Evolutionary conservation across 2,888 invertebrate species (phyloP).

Genomic region (Plagodis pulveraria): DNA sequence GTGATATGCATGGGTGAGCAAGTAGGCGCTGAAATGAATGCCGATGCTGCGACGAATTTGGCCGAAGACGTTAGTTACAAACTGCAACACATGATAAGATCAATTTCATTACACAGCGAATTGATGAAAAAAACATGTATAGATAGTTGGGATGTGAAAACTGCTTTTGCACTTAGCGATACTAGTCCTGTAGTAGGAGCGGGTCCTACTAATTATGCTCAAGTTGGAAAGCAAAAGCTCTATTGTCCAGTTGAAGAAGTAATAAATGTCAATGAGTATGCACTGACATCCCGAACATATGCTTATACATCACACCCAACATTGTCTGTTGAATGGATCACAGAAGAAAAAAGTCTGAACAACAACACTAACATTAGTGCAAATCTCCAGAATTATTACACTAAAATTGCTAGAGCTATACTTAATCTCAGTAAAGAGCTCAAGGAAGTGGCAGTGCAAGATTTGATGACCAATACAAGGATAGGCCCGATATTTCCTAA

Average conservation of each 20-base stretch:
- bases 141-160: conserved; percentile 76
- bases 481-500: conserved; percentile 86
- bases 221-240: conserved; percentile 71
- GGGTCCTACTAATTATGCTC: conserved; percentile 56
- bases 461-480: conserved; percentile 82
- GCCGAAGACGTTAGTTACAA: conserved; percentile 83
- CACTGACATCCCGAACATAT: conserved; percentile 67
- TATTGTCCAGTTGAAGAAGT: conserved; percentile 69
- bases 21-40: conserved; percentile 65
- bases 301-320: conserved; percentile 66
- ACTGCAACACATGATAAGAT: conserved; percentile 75
- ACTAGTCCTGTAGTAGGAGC: conserved; percentile 72
- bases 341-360: conserved; percentile 73
- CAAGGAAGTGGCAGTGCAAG: conserved; percentile 81
- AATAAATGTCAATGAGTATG: conserved; percentile 67
- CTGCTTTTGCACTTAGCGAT: conserved; percentile 65
- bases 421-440: conserved; percentile 80
- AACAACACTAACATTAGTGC: conserved; percentile 66
- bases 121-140: conserved; percentile 74
- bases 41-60: conserved; percentile 73
- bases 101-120: conserved; percentile 75
- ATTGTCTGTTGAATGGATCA: conserved; percentile 77
- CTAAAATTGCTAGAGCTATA: conserved; percentile 81
- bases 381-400: conserved; percentile 78
- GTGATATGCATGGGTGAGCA: conserved; percentile 78